Conservation (phyloP, 2,797 vertebrate genomes). For the Chromis chromis region DNA sequence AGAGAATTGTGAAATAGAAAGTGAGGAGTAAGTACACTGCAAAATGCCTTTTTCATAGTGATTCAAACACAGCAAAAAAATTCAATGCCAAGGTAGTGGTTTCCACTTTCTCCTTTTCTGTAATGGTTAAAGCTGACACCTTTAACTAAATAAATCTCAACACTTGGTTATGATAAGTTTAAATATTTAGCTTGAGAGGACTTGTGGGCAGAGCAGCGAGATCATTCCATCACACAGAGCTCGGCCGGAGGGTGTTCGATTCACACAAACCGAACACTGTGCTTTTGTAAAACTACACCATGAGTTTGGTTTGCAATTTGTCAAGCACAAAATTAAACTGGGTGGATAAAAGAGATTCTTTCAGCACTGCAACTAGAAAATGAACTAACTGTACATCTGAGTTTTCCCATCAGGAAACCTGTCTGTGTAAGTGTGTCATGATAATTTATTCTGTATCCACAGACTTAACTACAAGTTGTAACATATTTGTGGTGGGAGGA, state of each 20-base stretch:
- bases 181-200: conserved; percentile 81
- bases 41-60: background rate
- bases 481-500: conserved; percentile 57
- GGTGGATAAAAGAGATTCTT: conserved; percentile 32
- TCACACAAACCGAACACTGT: background rate
- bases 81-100: conserved; percentile 23
- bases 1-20: conserved; percentile 5
- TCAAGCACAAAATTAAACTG: conserved; percentile 44
- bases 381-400: background rate
- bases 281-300: conserved; percentile 51
- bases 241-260: conserved; percentile 37
- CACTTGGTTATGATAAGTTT: conserved; percentile 74
- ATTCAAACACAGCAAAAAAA: conserved; percentile 17
- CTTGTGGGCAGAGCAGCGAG: conserved; percentile 42
- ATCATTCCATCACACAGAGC: conserved; percentile 60
- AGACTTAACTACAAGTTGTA: conserved; percentile 43
- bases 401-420: conserved; percentile 34
- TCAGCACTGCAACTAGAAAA: conserved; percentile 17
- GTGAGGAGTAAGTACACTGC: background rate
- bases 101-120: conserved; percentile 40
- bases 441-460: background rate
- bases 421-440: conserved; percentile 15
- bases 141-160: conserved; percentile 78
- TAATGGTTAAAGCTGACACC: conserved; percentile 70
- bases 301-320: conserved; percentile 58